phyloP scores from a whole-genome alignment of 1,140 invertebrate genomes.

The Drosophila ercepeae region DNA sequence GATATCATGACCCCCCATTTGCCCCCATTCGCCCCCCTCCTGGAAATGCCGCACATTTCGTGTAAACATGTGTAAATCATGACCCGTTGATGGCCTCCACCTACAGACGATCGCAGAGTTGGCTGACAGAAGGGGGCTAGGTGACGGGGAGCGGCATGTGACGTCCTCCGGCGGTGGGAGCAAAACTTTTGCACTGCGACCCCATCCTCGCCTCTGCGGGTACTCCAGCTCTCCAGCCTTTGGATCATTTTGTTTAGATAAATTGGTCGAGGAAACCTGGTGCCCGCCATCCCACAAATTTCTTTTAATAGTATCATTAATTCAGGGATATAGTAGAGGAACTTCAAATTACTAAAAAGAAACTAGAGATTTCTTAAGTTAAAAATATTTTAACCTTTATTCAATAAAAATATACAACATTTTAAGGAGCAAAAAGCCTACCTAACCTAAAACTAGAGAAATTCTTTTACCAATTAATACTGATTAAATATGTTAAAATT shows the following conservation, averaged over 20 bases:
- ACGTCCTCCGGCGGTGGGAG: conserved; percentile 30
- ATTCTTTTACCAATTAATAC: too few relatives aligned
- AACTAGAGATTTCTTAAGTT: too few relatives aligned
- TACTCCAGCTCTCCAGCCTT: background rate
- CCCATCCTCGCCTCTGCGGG: conserved; percentile 2
- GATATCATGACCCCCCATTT: conserved; percentile 17
- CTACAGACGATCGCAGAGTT: conserved; percentile 14
- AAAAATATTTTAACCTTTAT: too few relatives aligned
- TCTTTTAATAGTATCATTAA: conserved; percentile 16
- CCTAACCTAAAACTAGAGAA: too few relatives aligned
- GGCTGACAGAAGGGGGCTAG: background rate
- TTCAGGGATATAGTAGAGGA: background rate
- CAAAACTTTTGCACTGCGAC: conserved; percentile 71
- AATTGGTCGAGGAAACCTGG: conserved; percentile 60
- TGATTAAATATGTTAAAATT: too few relatives aligned
- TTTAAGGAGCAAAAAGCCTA: too few relatives aligned
- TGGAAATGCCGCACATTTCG: conserved; percentile 28
- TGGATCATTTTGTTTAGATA: conserved; percentile 43
- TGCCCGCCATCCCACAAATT: conserved; percentile 1
- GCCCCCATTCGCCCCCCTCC: conserved; percentile 1
- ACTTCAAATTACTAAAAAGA: background rate
- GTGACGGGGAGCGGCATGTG: conserved; percentile 47
- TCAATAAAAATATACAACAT: too few relatives aligned
- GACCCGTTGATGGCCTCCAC: conserved; percentile 76
- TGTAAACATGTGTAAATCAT: conserved; percentile 82